These are phyloP conservation scores for Nephila pilipes DNA, from an alignment of 1,140 invertebrate species.

Conservation along the genomic window DNA sequence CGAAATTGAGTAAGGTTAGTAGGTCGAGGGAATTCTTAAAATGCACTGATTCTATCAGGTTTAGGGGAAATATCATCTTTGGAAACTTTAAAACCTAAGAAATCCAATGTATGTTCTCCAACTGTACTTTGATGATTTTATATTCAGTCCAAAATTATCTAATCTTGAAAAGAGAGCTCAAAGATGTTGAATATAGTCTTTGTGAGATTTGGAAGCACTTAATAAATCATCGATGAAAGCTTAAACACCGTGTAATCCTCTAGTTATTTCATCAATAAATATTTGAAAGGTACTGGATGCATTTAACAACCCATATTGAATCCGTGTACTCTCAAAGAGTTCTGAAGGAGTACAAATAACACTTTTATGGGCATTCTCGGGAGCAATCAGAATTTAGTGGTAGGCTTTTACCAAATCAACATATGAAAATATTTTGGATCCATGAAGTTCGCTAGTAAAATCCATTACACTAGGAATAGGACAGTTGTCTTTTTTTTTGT, in stretches of 20 bases:
- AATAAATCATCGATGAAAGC: slow-evolving; percentile 78
- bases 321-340: slow-evolving; percentile 77
- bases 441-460: slow-evolving; percentile 62
- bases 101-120: slow-evolving; percentile 12
- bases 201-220: slow-evolving; percentile 80
- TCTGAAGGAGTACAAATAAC: slow-evolving; percentile 77
- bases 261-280: slow-evolving; percentile 50
- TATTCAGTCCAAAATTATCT: slow-evolving; percentile 75
- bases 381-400: slow-evolving; percentile 71
- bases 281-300: slow-evolving; percentile 73
- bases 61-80: slow-evolving; percentile 57
- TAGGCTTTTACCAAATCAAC: slow-evolving; percentile 77
- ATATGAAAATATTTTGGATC: slow-evolving; percentile 63
- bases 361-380: slow-evolving; percentile 70
- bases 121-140: slow-evolving; percentile 78
- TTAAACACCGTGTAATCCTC: not conserved
- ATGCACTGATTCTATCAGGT: slow-evolving; percentile 80
- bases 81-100: slow-evolving; percentile 68
- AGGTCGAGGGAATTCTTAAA: slow-evolving; percentile 80
- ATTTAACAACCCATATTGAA: slow-evolving; percentile 80
- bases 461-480: slow-evolving; percentile 77
- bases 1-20: slow-evolving; percentile 79
- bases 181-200: slow-evolving; percentile 81
- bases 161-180: no score
- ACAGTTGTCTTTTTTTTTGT: slow-evolving; percentile 74